These are phyloP conservation scores for Pasiphila rectangulata DNA, from an alignment of 2,888 invertebrate genomes.

Conservation along the genomic window DNA sequence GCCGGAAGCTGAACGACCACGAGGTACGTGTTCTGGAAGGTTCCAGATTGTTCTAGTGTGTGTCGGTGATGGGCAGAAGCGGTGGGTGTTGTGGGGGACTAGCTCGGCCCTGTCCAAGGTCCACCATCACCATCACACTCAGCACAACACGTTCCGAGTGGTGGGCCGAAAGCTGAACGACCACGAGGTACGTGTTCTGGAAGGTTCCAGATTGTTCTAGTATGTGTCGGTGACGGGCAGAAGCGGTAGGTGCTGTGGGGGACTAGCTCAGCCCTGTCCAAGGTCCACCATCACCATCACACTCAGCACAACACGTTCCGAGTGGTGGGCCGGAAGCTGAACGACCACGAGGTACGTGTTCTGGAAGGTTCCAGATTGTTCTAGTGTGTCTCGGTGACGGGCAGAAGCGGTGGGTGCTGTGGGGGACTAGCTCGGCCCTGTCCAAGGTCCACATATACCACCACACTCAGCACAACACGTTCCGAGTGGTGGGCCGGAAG, in stretches of 20 bases:
- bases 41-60: no score
- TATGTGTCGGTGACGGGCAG: no score
- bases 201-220: not conserved
- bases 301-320: slow-evolving; percentile 97
- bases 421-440: not conserved
- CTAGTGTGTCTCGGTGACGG: not conserved
- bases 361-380: not conserved
- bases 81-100: slow-evolving; percentile 97
- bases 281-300: slow-evolving; percentile 99
- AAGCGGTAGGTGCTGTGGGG: no score
- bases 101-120: slow-evolving; percentile 97
- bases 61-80: slow-evolving; percentile 96
- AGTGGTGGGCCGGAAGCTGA: slow-evolving; percentile 97
- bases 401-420: no score
- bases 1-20: no score
- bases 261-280: slow-evolving; percentile 94
- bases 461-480: not conserved
- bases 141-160: slow-evolving; percentile 98
- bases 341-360: slow-evolving; percentile 92
- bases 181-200: slow-evolving; percentile 82
- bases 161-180: slow-evolving; percentile 98
- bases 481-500: not conserved
- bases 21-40: no score
- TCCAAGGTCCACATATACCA: no score
- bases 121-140: slow-evolving; percentile 97